phyloP scores from a whole-genome alignment of 2,888 invertebrate genomes.

The Harpalus rufipes region DNA sequence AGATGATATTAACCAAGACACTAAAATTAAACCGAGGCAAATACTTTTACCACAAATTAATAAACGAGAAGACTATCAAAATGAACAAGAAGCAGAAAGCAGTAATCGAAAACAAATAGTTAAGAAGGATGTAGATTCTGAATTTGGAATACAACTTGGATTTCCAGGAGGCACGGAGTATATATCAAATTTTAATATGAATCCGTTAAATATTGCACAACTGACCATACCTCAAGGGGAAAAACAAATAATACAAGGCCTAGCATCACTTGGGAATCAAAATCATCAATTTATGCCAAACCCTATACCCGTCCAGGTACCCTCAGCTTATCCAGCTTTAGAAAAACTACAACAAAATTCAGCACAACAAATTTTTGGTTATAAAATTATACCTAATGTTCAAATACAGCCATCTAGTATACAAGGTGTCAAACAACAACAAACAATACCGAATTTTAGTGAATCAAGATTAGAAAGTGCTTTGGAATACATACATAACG shows the following conservation, averaged over 20 bases:
- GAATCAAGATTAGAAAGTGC: constrained; percentile 19
- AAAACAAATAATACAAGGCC: constrained; percentile 11
- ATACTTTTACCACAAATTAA: not conserved
- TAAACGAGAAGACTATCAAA: not conserved
- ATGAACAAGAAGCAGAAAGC: not conserved
- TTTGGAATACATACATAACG: constrained; percentile 14
- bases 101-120: constrained; percentile 23
- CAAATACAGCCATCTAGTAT: constrained; percentile 22
- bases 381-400: constrained; percentile 8
- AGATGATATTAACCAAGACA: not conserved
- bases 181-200: constrained; percentile 34
- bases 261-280: not conserved
- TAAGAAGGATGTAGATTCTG: constrained; percentile 20
- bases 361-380: not conserved
- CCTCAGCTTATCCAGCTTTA: not conserved
- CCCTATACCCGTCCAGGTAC: not conserved
- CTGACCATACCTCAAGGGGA: not conserved
- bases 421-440: constrained; percentile 23
- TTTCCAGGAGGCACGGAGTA: constrained; percentile 10
- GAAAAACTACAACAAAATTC: not conserved
- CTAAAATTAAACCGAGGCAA: not conserved
- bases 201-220: constrained; percentile 16
- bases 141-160: not conserved
- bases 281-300: constrained; percentile 1
- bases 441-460: not conserved